These are phyloP conservation scores for Brachionus rotundiformis DNA, from an alignment of 1,140 invertebrate genomes.

Conservation along the genomic window DNA sequence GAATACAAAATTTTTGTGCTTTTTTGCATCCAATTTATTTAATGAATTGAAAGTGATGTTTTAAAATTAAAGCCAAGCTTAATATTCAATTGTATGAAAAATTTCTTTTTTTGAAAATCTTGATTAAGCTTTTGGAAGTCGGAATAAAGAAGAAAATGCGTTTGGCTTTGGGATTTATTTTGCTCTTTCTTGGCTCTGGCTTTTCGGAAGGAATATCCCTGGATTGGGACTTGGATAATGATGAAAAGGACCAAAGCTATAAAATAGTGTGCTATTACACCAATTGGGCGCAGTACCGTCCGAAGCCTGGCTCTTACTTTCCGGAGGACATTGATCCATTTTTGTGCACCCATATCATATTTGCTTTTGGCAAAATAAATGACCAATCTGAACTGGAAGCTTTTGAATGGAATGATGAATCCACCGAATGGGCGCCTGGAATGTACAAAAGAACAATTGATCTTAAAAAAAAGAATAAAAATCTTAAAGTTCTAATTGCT, in stretches of 20 bases:
- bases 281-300: slow-evolving; percentile 85
- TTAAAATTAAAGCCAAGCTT: neutral
- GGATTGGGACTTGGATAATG: neutral
- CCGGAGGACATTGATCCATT: slow-evolving; percentile 80
- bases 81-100: neutral
- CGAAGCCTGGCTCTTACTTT: slow-evolving; percentile 78
- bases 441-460: slow-evolving; percentile 34
- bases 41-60: neutral
- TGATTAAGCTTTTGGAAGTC: too few relatives aligned
- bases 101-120: neutral
- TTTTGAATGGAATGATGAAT: slow-evolving; percentile 79
- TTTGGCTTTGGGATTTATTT: slow-evolving; percentile 9
- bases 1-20: neutral
- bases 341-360: slow-evolving; percentile 90
- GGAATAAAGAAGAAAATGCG: neutral
- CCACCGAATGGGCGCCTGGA: slow-evolving; percentile 13
- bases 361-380: slow-evolving; percentile 82
- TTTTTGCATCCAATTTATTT: neutral
- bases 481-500: slow-evolving; percentile 30
- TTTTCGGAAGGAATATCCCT: neutral
- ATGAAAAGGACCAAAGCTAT: slow-evolving; percentile 14
- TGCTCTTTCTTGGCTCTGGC: neutral
- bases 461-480: slow-evolving; percentile 33
- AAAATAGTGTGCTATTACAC: slow-evolving; percentile 80
- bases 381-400: slow-evolving; percentile 71